These are phyloP conservation scores for Clanis bilineata DNA, from an alignment of 2,888 invertebrate genomes.

Conservation along the genomic window DNA sequence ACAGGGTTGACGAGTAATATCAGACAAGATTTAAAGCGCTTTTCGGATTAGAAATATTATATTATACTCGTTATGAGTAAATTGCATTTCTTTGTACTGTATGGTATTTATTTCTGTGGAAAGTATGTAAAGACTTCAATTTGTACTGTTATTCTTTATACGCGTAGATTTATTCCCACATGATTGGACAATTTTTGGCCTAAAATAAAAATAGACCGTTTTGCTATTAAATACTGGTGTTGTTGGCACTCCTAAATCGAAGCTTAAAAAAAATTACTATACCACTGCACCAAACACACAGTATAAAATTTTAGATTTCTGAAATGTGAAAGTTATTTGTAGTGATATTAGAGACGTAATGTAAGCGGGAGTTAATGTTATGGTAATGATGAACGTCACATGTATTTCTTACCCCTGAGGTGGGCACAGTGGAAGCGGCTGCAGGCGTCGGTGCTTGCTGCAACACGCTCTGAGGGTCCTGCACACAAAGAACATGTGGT, in stretches of 20 bases:
- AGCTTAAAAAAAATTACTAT: too few species aligned
- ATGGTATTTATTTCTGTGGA: too few species aligned
- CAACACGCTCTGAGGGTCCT: conserved; percentile 80
- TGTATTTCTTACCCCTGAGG: conserved; percentile 57
- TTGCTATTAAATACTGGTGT: too few species aligned
- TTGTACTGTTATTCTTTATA: too few species aligned
- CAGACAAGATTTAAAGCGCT: not conserved
- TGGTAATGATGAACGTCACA: not conserved
- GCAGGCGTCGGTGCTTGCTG: conserved; percentile 61
- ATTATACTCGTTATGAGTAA: too few species aligned
- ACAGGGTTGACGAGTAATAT: not conserved
- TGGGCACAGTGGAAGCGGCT: conserved; percentile 52
- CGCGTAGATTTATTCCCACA: too few species aligned
- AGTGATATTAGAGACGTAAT: not conserved
- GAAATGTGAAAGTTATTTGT: conserved; percentile 30
- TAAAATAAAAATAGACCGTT: too few species aligned
- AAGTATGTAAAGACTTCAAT: too few species aligned
- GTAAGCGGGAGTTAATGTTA: conserved; percentile 8
- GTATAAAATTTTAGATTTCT: conserved; percentile 18
- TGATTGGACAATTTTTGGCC: too few species aligned
- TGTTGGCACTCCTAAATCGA: too few species aligned
- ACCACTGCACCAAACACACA: conserved; percentile 4
- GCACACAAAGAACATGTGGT: conserved; percentile 21
- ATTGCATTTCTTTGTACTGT: too few species aligned
- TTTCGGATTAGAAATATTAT: too few species aligned